These are phyloP conservation scores for Parauchenoglanis punctatus DNA, from an alignment of 2,797 vertebrate species.

Conservation along the genomic window DNA sequence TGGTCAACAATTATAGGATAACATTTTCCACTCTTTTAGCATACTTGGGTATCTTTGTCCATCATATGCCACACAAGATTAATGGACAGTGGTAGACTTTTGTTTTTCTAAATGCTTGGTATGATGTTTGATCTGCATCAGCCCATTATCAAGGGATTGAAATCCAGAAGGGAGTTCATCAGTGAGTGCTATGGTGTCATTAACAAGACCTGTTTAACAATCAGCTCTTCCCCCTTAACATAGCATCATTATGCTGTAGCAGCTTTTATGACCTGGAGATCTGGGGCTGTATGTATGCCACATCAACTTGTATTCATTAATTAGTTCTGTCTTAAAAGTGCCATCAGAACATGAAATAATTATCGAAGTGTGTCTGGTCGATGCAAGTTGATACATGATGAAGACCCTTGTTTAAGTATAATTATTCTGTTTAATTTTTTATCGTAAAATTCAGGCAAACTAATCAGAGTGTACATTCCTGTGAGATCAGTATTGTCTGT, in stretches of 20 bases:
- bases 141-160: slow-evolving; percentile 75
- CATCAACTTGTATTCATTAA: slow-evolving; percentile 83
- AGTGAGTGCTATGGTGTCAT: slow-evolving; percentile 80
- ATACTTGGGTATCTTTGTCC: slow-evolving; percentile 11
- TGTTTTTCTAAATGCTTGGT: slow-evolving; percentile 51
- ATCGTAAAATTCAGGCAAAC: too few relatives aligned
- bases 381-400: neutral
- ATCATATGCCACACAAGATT: slow-evolving; percentile 6
- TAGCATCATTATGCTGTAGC: slow-evolving; percentile 76
- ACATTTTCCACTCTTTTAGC: slow-evolving; percentile 36
- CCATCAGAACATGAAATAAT: slow-evolving; percentile 82
- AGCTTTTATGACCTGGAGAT: slow-evolving; percentile 81
- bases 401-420: neutral
- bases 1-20: slow-evolving; percentile 64
- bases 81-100: slow-evolving; percentile 24
- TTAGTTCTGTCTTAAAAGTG: slow-evolving; percentile 80
- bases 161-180: slow-evolving; percentile 75
- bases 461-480: neutral
- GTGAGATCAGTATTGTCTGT: neutral
- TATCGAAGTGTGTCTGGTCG: slow-evolving; percentile 56
- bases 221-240: slow-evolving; percentile 77
- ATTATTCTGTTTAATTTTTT: too few relatives aligned
- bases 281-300: slow-evolving; percentile 81
- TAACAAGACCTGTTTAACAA: slow-evolving; percentile 84
- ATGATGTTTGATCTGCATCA: slow-evolving; percentile 67